Evolutionary conservation across 2,113 vertebrate genomes (phyloP).

Genomic region (Salminus brasiliensis): DNA sequence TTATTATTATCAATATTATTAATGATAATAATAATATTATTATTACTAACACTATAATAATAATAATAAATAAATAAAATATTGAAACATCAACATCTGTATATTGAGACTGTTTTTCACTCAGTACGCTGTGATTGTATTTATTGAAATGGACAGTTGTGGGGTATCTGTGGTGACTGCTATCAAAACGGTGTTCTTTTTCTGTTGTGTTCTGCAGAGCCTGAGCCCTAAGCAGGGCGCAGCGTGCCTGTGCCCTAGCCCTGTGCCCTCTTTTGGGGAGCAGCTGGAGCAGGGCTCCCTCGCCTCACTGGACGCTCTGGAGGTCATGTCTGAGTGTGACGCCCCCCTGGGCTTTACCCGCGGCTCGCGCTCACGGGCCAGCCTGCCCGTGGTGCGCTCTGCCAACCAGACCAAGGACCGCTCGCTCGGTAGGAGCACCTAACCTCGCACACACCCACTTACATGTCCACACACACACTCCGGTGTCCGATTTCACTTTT

Average conservation of each 20-base stretch:
- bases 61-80: too few relatives aligned
- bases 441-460: not conserved
- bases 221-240: constrained; percentile 85
- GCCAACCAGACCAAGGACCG: constrained; percentile 96
- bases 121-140: too few relatives aligned
- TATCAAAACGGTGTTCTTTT: constrained; percentile 18
- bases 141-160: too few relatives aligned
- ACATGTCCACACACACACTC: not conserved
- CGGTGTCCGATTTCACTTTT: not conserved
- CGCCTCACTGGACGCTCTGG: constrained; percentile 86
- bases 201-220: constrained; percentile 79
- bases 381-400: constrained; percentile 92
- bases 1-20: too few relatives aligned
- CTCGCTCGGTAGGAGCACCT: constrained; percentile 82
- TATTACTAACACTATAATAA: too few relatives aligned
- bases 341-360: constrained; percentile 83
- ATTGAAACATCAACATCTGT: too few relatives aligned
- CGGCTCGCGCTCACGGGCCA: constrained; percentile 89
- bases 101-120: too few relatives aligned
- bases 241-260: constrained; percentile 75
- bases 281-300: constrained; percentile 80
- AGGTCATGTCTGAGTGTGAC: constrained; percentile 92
- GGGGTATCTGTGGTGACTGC: not conserved
- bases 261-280: constrained; percentile 73
- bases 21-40: too few relatives aligned